phyloP scores from a whole-genome alignment of 2,797 vertebrate genomes.

The Melopsittacus undulatus region DNA sequence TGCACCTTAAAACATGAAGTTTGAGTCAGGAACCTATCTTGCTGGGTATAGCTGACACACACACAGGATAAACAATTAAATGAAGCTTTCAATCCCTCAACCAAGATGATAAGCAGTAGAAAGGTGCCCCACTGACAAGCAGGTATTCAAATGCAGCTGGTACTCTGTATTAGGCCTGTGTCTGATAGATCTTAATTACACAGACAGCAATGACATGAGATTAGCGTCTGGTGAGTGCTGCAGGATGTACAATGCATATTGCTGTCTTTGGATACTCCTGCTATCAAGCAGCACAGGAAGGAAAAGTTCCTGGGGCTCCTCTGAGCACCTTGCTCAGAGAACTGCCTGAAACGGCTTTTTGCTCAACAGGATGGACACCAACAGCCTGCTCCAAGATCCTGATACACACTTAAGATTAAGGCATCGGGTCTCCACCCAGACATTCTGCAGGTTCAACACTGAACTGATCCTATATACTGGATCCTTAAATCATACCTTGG shows the following conservation, averaged over 20 bases:
- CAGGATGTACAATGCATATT: accelerated
- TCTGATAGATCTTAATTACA: neutral
- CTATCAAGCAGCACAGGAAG: neutral
- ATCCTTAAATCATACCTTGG: neutral
- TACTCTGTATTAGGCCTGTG: neutral
- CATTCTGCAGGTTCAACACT: neutral
- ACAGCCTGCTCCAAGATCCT: neutral
- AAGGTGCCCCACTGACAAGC: neutral
- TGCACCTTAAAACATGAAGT: neutral
- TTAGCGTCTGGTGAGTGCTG: neutral
- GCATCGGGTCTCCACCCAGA: neutral
- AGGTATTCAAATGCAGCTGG: neutral
- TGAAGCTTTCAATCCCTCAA: neutral
- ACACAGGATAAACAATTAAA: neutral
- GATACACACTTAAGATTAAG: neutral
- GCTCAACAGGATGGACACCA: neutral
- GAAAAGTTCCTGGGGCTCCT: neutral
- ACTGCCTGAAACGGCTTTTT: neutral
- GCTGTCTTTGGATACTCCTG: neutral
- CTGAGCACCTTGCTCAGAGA: neutral
- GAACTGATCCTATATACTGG: neutral
- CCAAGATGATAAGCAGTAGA: neutral
- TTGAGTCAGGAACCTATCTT: neutral
- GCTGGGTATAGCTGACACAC: neutral
- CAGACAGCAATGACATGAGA: neutral